Percentiles rank a stretch among this genome's conserved stretches.
Evolutionary conservation across 2,113 vertebrate species (phyloP).

Genomic region (Cyprinodon brontotheroides): DNA sequence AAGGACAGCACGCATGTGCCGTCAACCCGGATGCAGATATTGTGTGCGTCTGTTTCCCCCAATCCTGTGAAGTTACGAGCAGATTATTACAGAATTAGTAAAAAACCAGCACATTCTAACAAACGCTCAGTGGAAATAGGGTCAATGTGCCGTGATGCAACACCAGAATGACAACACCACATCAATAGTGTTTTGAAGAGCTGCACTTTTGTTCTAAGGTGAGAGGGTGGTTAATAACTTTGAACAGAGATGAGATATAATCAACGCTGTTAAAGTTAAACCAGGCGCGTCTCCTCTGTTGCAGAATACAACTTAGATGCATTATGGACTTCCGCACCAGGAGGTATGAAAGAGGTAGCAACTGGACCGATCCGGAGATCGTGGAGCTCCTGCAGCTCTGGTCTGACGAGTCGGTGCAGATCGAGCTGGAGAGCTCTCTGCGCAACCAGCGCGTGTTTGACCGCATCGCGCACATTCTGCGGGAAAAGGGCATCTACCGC

Average conservation of each 20-base stretch:
- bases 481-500: slow-evolving; percentile 85
- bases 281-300: slow-evolving; percentile 1
- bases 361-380: slow-evolving; percentile 91
- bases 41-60: slow-evolving; percentile 25
- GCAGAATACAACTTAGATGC: slow-evolving; percentile 12
- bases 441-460: slow-evolving; percentile 90
- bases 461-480: slow-evolving; percentile 85
- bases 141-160: slow-evolving; percentile 14
- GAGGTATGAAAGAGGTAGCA: slow-evolving; percentile 88
- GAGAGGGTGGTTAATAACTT: slow-evolving; percentile 21
- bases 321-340: slow-evolving; percentile 86
- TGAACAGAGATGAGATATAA: not conserved
- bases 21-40: slow-evolving; percentile 87
- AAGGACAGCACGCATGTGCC: slow-evolving; percentile 88
- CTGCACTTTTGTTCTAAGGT: slow-evolving; percentile 37
- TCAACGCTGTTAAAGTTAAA: slow-evolving; percentile 6
- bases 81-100: slow-evolving; percentile 5
- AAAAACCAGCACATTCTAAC: slow-evolving; percentile 17
- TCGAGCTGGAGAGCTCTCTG: slow-evolving; percentile 88
- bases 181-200: slow-evolving; percentile 11
- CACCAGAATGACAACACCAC: slow-evolving; percentile 19
- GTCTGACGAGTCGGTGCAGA: slow-evolving; percentile 86
- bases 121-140: slow-evolving; percentile 22
- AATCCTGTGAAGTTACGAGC: slow-evolving; percentile 38
- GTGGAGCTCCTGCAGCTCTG: slow-evolving; percentile 89